Base-by-base conservation (phyloP, 2,888 invertebrate genomes). In the Ophion costatus region DNA sequence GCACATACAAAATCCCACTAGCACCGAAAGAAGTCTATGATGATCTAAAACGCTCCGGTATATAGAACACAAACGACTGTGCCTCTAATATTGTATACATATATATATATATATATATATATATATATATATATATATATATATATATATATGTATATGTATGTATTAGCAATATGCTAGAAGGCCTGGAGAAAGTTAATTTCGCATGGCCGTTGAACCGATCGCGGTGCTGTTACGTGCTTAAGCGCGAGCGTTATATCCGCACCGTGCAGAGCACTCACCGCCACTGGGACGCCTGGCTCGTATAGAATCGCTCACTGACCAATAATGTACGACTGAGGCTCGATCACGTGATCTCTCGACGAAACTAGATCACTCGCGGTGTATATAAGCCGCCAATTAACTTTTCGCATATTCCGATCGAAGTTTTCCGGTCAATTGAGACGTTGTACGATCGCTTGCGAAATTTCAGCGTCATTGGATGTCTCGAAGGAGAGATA, bases 171-270 rank as follows among this genome's bases (percentile, higher is more conserved):
- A 56, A 61, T 59, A 74, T 64, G 69, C 24, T 76, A 51, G 69
- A 57, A 75, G 64, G 77, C 83, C 82, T 83, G 87, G 92, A 92
- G 92, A 92, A 92, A 92, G 92, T 92, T 92, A 90, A 92, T 92
- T 92, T 92, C 91, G 91, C 92, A 90, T 92, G 92, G 92, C 91
- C 92, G 91, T 92, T 92, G 92, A 92, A 92, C 92, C 91, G 91
- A 92, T 92, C 88, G 91, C 90, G 45, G 51, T 56, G 80, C 70
- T 73, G 73, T 84, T 82, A 84, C 79, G 82, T 84, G 71, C 75
- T n/a, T 10, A 20, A 70, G 24, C 42, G 74, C 57, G 64, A 67
- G n/a, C 61, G 14, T 42, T 70, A 20, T 59, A 38, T 24, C 38
- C 61, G 17, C 33, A 29, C n/a, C 24, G n/a, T 70, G 7, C 5